Conservation (phyloP, 2,113 vertebrate species). For the Euleptes europaea region DNA sequence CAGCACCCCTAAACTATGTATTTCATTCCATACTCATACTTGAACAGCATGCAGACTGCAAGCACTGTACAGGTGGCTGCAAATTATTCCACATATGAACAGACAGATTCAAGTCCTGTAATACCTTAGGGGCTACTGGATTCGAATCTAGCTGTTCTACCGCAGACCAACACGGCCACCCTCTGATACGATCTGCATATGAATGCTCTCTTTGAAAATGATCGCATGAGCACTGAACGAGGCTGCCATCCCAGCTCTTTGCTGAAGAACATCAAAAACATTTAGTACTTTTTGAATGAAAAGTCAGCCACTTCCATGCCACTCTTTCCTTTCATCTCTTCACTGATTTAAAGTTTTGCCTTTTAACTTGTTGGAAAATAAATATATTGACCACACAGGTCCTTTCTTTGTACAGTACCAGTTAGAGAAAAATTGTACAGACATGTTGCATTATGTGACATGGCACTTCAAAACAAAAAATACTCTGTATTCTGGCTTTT, state of each 20-base stretch:
- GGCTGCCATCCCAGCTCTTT: neutral
- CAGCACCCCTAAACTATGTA: no score
- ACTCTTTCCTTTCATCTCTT: neutral
- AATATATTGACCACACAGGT: neutral
- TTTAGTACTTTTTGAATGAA: neutral
- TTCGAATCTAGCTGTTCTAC: no score
- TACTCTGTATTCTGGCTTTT: neutral
- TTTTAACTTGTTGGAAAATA: neutral
- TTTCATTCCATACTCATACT: neutral
- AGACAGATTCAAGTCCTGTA: no score
- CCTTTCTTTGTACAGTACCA: neutral
- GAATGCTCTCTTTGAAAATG: neutral
- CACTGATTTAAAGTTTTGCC: neutral
- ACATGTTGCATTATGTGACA: slow-evolving; percentile 18
- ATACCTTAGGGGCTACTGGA: no score
- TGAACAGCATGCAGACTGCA: neutral
- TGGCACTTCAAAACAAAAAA: slow-evolving; percentile 18
- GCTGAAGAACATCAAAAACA: neutral
- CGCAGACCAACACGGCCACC: no score
- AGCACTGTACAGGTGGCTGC: no score
- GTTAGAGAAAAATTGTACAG: slow-evolving; percentile 33
- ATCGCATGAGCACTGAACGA: neutral
- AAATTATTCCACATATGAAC: no score
- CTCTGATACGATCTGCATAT: no score
- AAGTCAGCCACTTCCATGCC: neutral